These are phyloP conservation scores for Rhinoptilus africanus DNA, from an alignment of 2,113 vertebrate species.

Conservation along the genomic window DNA sequence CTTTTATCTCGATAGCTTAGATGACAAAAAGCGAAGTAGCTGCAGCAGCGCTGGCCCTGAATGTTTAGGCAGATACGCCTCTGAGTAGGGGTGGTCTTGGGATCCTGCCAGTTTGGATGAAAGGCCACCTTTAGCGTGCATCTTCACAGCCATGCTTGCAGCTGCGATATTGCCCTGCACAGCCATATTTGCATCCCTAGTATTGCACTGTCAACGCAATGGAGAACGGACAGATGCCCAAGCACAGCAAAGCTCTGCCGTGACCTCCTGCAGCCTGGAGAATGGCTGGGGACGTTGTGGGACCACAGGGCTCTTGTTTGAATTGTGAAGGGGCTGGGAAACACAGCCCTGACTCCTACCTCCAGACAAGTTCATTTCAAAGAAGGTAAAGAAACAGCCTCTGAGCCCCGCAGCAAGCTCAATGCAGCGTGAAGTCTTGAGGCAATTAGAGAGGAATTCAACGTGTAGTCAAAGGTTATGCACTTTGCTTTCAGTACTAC, in stretches of 20 bases:
- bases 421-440: not conserved
- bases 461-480: not conserved
- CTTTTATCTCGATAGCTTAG: not conserved
- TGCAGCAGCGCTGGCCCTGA: not conserved
- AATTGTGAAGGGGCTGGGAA: not conserved
- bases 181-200: not conserved
- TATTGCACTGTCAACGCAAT: not conserved
- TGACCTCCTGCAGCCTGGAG: not conserved
- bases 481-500: not conserved
- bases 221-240: not conserved
- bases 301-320: fast-evolving
- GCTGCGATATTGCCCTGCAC: no score
- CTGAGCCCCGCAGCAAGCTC: not conserved
- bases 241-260: fast-evolving
- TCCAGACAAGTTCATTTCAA: not conserved
- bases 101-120: fast-evolving
- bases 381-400: not conserved
- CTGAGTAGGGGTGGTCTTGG: not conserved
- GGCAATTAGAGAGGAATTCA: not conserved
- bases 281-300: fast-evolving
- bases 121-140: not conserved
- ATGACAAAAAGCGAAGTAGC: not conserved
- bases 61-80: not conserved
- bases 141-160: fast-evolving
- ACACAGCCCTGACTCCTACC: not conserved